Conservation (phyloP, 1,140 invertebrate genomes). For the Cepaea nemoralis region DNA sequence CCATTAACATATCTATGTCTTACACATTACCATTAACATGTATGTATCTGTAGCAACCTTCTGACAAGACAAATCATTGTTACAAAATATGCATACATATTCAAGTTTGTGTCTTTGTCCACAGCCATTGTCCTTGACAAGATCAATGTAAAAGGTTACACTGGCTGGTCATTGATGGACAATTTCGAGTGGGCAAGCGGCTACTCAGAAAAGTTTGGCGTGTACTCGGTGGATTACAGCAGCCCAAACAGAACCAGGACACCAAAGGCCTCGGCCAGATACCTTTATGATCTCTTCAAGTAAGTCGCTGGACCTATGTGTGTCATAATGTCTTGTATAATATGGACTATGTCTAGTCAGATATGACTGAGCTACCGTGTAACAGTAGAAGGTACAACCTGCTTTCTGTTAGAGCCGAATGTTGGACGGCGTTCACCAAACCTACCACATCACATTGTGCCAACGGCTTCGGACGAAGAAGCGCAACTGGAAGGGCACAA, state of each 20-base stretch:
- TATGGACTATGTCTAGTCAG: too few relatives aligned
- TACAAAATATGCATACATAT: too few relatives aligned
- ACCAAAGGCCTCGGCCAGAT: slow-evolving; percentile 78
- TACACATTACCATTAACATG: neutral
- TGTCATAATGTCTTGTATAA: neutral
- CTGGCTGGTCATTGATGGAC: slow-evolving; percentile 83
- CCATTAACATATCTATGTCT: neutral
- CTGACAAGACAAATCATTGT: too few relatives aligned
- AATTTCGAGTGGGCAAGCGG: slow-evolving; percentile 80
- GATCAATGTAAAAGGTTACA: slow-evolving; percentile 79
- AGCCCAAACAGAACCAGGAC: slow-evolving; percentile 78
- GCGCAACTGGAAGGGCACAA: too few relatives aligned
- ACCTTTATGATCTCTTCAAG: slow-evolving; percentile 46
- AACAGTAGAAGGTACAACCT: too few relatives aligned
- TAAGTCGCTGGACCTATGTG: neutral
- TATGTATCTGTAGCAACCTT: too few relatives aligned
- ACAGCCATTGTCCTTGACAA: slow-evolving; percentile 75
- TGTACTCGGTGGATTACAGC: slow-evolving; percentile 82
- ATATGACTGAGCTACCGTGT: too few relatives aligned
- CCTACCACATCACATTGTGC: too few relatives aligned
- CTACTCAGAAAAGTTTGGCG: slow-evolving; percentile 78
- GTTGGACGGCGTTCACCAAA: too few relatives aligned
- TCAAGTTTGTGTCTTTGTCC: neutral
- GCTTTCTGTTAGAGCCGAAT: too few relatives aligned
- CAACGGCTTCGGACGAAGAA: too few relatives aligned